A percentile compares a stretch with the other conserved stretches of the same genome.
Conservation (phyloP, 2,888 invertebrate species). For the Sarcophaga subvicina region DNA sequence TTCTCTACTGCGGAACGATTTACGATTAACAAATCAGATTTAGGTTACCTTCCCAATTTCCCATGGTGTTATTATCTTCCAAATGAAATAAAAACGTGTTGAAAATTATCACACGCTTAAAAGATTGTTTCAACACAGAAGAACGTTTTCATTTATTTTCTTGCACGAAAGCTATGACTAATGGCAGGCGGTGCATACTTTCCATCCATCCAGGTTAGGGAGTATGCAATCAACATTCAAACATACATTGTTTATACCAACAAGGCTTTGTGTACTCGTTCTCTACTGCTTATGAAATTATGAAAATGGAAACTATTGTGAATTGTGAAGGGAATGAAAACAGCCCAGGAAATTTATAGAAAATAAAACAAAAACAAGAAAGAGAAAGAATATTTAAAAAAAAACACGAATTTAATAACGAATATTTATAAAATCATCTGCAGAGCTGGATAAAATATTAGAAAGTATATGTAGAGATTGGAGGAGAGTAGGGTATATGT, state of each 20-base stretch:
- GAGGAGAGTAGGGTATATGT: no score
- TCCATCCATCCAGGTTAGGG: not conserved
- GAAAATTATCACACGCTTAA: no score
- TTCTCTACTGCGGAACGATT: no score
- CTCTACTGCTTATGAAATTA: conserved; percentile 7
- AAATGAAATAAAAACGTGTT: no score
- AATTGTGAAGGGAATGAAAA: not conserved
- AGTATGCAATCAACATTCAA: not conserved
- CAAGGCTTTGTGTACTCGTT: no score
- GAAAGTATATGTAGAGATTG: not conserved
- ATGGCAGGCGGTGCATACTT: not conserved
- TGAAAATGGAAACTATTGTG: not conserved
- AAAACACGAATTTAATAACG: not conserved
- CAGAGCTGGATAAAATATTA: conserved; percentile 35
- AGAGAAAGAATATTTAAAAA: no score
- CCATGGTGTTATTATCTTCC: no score
- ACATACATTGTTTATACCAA: not conserved
- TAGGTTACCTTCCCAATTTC: no score
- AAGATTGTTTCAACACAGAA: no score
- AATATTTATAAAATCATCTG: conserved; percentile 54
- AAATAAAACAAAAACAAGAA: not conserved
- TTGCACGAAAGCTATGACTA: no score
- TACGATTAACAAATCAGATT: no score
- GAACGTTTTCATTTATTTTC: no score
- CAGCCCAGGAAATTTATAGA: not conserved